These are phyloP conservation scores for Apodemia mormo DNA, from an alignment of 2,888 invertebrate species.

Conservation along the genomic window DNA sequence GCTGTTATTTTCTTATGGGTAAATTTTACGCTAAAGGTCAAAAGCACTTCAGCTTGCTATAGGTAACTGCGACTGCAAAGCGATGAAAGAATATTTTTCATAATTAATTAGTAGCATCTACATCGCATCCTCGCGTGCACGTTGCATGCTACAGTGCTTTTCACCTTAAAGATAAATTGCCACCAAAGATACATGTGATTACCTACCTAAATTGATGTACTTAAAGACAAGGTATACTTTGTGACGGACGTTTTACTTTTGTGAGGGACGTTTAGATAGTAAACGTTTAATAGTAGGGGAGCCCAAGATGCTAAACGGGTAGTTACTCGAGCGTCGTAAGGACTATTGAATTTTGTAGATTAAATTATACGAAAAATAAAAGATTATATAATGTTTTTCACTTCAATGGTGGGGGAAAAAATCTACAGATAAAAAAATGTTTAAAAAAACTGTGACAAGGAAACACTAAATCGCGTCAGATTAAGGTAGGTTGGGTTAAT, in stretches of 20 bases:
- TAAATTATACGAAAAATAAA: no score
- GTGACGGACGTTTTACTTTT: neutral
- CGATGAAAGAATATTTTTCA: neutral
- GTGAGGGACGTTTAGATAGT: neutral
- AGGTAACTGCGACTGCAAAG: neutral
- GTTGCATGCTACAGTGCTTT: neutral
- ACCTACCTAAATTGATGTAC: conserved; percentile 16
- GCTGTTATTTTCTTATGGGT: neutral
- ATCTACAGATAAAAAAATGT: no score
- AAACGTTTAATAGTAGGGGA: neutral
- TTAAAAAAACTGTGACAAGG: no score
- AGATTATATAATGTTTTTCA: no score
- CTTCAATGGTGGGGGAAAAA: no score
- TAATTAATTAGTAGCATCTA: neutral
- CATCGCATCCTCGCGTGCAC: no score
- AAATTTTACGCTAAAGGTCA: neutral
- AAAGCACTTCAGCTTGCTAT: neutral
- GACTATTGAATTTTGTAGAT: no score
- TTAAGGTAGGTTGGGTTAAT: no score
- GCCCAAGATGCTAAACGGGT: no score
- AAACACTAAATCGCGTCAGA: no score
- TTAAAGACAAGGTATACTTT: conserved; percentile 1
- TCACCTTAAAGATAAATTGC: neutral
- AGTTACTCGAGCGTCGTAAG: no score
- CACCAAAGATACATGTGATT: conserved; percentile 15